Evolutionary conservation across 2,797 vertebrate genomes (phyloP).

Genomic region (Oceanodroma leucorhoa): DNA sequence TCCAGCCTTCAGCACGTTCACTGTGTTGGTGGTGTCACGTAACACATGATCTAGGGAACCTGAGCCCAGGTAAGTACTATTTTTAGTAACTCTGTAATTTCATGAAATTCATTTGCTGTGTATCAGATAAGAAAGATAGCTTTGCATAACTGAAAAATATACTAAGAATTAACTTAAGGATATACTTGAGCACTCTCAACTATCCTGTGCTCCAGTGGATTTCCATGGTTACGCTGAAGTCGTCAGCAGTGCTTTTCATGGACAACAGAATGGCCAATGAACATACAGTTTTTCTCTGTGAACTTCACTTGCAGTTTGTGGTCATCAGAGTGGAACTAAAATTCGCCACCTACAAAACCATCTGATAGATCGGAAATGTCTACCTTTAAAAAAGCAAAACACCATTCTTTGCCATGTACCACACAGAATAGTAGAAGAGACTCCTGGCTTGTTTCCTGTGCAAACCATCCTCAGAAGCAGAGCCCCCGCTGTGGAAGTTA

Average conservation of each 20-base stretch:
- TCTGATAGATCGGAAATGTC: background rate
- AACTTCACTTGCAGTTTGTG: background rate
- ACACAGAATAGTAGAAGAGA: background rate
- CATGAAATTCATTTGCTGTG: background rate
- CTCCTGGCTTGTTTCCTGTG: background rate
- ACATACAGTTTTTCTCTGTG: background rate
- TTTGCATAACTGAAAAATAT: background rate
- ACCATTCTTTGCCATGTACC: background rate
- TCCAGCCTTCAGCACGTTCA: background rate
- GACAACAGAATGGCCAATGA: background rate
- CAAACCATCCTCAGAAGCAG: background rate
- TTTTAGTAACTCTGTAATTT: background rate
- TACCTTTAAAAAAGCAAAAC: background rate
- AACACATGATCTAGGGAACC: background rate
- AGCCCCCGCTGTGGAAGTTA: background rate
- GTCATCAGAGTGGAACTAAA: background rate
- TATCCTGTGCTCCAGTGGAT: background rate
- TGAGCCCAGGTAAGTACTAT: background rate
- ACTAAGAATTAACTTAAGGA: background rate
- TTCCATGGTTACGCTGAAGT: background rate
- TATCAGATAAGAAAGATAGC: background rate
- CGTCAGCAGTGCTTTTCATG: background rate
- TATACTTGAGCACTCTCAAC: background rate
- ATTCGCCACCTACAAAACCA: background rate
- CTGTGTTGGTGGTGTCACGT: background rate